Conservation (phyloP, 2,888 invertebrate genomes). For the Adelphocoris suturalis region DNA sequence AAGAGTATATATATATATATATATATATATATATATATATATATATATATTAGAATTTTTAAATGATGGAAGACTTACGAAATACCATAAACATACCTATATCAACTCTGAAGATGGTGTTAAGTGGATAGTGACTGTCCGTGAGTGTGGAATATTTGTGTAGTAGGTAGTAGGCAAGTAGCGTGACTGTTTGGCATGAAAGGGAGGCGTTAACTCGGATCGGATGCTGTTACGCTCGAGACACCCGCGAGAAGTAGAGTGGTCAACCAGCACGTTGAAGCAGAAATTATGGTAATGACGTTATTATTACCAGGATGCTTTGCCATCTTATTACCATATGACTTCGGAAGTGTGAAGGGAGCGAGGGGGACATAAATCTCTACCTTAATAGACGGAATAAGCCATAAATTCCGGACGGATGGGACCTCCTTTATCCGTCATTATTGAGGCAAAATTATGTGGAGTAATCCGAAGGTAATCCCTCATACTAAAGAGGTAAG, state of each 20-base stretch:
- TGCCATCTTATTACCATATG: conserved; percentile 59
- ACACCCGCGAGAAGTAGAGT: conserved; percentile 24
- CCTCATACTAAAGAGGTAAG: neutral
- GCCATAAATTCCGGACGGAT: conserved; percentile 43
- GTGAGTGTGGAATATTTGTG: neutral
- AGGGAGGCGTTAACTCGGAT: conserved; percentile 37
- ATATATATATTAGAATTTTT: no score
- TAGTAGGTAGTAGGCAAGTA: no score
- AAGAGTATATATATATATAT: no score
- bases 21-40: no score
- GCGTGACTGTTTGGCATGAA: neutral
- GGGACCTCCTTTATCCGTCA: conserved; percentile 54
- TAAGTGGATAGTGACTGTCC: no score
- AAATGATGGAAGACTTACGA: no score
- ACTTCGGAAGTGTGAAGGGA: conserved; percentile 21
- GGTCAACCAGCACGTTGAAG: conserved; percentile 39
- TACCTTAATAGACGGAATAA: conserved; percentile 59
- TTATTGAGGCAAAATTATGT: conserved; percentile 46
- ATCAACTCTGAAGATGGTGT: no score
- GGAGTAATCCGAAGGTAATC: conserved; percentile 47
- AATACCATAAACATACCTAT: no score
- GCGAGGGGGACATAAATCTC: conserved; percentile 52
- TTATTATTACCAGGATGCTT: conserved; percentile 45
- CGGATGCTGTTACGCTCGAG: conserved; percentile 1
- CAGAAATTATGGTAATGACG: conserved; percentile 62